Conservation (phyloP, 2,113 vertebrate species). For the Pseudois nayaur region DNA sequence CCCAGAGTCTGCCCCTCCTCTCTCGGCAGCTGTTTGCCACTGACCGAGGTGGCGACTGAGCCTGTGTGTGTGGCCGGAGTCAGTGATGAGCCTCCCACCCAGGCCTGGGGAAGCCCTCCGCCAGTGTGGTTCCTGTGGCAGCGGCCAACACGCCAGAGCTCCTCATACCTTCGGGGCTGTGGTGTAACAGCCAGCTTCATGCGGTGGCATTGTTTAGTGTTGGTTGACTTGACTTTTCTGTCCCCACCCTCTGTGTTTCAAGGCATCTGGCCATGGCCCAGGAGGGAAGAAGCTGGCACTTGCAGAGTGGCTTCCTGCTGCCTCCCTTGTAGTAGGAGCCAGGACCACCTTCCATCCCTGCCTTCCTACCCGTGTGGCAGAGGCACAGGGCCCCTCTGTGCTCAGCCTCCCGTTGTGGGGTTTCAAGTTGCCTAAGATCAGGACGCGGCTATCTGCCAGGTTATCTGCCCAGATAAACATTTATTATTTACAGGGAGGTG, state of each 20-base stretch:
- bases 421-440: slow-evolving; percentile 60
- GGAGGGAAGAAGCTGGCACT: neutral
- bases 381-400: slow-evolving; percentile 13
- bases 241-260: slow-evolving; percentile 79
- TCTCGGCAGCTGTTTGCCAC: slow-evolving; percentile 63
- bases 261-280: slow-evolving; percentile 54
- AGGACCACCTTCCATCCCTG: slow-evolving; percentile 64
- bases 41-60: slow-evolving; percentile 72
- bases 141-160: slow-evolving; percentile 65
- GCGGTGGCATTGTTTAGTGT: slow-evolving; percentile 76
- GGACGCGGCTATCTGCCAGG: slow-evolving; percentile 50
- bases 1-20: slow-evolving; percentile 49
- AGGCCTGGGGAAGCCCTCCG: slow-evolving; percentile 65
- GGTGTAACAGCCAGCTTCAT: slow-evolving; percentile 59
- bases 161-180: slow-evolving; percentile 67
- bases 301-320: slow-evolving; percentile 63
- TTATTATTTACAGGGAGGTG: slow-evolving; percentile 61
- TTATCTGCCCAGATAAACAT: slow-evolving; percentile 74
- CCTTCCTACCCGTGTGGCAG: slow-evolving; percentile 34
- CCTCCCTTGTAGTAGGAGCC: slow-evolving; percentile 33
- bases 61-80: slow-evolving; percentile 67
- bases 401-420: slow-evolving; percentile 38
- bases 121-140: slow-evolving; percentile 75
- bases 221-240: slow-evolving; percentile 62
- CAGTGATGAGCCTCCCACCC: slow-evolving; percentile 65